phyloP scores from a whole-genome alignment of 2,797 vertebrate genomes.

The Hoplostethus mediterraneus region DNA sequence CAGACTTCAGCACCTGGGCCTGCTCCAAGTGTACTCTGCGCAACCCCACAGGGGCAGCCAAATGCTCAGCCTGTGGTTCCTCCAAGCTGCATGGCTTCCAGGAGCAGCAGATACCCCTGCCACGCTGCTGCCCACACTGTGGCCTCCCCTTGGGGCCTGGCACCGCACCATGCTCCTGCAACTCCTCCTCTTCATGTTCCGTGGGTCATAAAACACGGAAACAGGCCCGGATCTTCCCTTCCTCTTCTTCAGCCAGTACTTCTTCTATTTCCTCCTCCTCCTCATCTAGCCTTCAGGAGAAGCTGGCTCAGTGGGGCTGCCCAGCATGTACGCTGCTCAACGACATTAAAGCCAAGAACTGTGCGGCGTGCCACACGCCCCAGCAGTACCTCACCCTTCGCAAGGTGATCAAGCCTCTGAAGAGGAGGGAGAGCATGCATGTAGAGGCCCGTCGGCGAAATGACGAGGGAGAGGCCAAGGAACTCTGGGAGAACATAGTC shows the following conservation, averaged over 20 bases:
- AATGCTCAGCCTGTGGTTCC: slow-evolving; percentile 92
- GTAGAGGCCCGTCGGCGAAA: slow-evolving; percentile 94
- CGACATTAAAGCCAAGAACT: slow-evolving; percentile 90
- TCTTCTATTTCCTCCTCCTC: slow-evolving; percentile 63
- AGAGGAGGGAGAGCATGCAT: slow-evolving; percentile 94
- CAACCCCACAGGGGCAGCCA: slow-evolving; percentile 88
- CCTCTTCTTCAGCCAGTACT: slow-evolving; percentile 67
- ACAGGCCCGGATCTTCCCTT: slow-evolving; percentile 80
- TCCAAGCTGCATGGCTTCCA: slow-evolving; percentile 96
- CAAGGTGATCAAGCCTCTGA: slow-evolving; percentile 87
- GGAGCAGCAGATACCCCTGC: slow-evolving; percentile 78
- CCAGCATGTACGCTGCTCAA: slow-evolving; percentile 96
- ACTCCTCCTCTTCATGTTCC: slow-evolving; percentile 72
- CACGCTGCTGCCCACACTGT: slow-evolving; percentile 83
- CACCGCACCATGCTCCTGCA: slow-evolving; percentile 67
- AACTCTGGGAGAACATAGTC: slow-evolving; percentile 97
- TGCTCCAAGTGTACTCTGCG: slow-evolving; percentile 96
- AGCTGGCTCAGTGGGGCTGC: slow-evolving; percentile 90
- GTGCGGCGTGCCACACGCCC: slow-evolving; percentile 93
- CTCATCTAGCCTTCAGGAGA: slow-evolving; percentile 78
- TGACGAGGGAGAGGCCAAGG: slow-evolving; percentile 96
- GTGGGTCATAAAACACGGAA: slow-evolving; percentile 82
- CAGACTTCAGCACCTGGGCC: slow-evolving; percentile 95
- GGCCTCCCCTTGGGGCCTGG: slow-evolving; percentile 62
- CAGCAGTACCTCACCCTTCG: slow-evolving; percentile 91